phyloP scores from a whole-genome alignment of 1,140 invertebrate species.

The Lordiphosa collinella region DNA sequence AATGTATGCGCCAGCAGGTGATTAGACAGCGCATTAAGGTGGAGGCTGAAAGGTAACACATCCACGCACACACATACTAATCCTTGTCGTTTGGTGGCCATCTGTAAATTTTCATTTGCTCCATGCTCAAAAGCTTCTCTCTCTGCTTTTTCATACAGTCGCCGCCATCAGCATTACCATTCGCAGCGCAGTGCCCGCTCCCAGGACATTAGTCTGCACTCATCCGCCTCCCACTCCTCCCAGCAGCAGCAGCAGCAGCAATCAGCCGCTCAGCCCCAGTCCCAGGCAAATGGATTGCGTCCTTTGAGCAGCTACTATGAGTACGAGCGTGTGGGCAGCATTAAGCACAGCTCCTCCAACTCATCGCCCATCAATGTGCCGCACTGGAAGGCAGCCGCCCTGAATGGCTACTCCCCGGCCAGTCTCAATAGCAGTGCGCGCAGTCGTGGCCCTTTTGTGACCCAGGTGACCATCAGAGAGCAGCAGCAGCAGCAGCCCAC shows the following conservation, averaged over 20 bases:
- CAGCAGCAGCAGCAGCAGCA: constrained; percentile 17
- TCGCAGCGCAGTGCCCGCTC: constrained; percentile 86
- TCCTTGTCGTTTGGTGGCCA: neutral
- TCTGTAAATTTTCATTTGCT: constrained; percentile 6
- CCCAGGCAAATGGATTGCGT: constrained; percentile 68
- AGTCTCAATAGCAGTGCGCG: constrained; percentile 73
- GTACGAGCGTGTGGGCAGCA: constrained; percentile 83
- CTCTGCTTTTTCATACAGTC: constrained; percentile 79
- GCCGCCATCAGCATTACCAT: constrained; percentile 87
- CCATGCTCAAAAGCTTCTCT: constrained; percentile 12
- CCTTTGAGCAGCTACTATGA: constrained; percentile 91
- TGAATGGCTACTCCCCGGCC: constrained; percentile 66
- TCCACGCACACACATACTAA: neutral
- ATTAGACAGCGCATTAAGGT: constrained; percentile 86
- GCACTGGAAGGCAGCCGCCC: constrained; percentile 66
- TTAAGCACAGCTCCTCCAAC: constrained; percentile 62
- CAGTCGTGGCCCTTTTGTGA: constrained; percentile 82
- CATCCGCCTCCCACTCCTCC: constrained; percentile 38
- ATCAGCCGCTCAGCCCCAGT: neutral
- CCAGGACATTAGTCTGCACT: constrained; percentile 80
- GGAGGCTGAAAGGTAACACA: constrained; percentile 84
- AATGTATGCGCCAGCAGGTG: constrained; percentile 86
- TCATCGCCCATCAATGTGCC: constrained; percentile 66
- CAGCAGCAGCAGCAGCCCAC: constrained; percentile 59
- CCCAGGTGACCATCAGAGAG: constrained; percentile 81